Evolutionary conservation across 1,140 invertebrate genomes (phyloP), one percentile per base, ranked within the genome.

Genomic region (Temnothorax longispinosus): DNA sequence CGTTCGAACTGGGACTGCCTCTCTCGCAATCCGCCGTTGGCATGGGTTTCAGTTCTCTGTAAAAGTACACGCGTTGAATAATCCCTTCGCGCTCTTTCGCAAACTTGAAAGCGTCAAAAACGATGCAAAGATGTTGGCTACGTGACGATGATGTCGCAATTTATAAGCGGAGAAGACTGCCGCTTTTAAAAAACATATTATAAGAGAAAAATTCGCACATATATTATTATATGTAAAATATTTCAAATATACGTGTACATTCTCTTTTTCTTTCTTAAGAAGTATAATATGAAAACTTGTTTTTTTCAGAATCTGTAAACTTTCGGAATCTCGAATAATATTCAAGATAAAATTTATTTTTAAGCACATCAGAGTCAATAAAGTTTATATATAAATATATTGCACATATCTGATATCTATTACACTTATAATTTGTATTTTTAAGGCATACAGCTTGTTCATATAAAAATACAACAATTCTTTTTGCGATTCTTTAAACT

Each of bases 31-130:
- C 96, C 3, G 94, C 92, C 2, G 95, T 95, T 32, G 95, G 94
- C 56, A 96, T 91, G 0, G 96, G 95, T 91, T 96, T 96, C 75
- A 97, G 88, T 91, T 96, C 96, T 91, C 96, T 96, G 93, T 90
- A 81, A 74, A 76, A 84, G 21, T 62, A 75, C 2, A 85, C 18
- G 41, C 38, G 8, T 77, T 77, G 21, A 77, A 80, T 10, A n/a
- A 65, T n/a, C 13, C 18, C 6, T 27, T 50, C 27, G 27, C 1
- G 27, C 27, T 27, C 27, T 27, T 27, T 64, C 7, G 35, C 18
- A 27, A 72, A 58, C 13, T 62, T 32, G 5, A 64, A 54, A 41
- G n/a, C 11, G 11, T 11, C 15, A 38, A 62, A n/a, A 62, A n/a
- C n/a, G 38, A 62, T 8, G n/a, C 21, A 77, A 64, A 32, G 10